Percentiles rank a stretch among this genome's conserved stretches.
These are phyloP conservation scores for Neotragus moschatus DNA, from an alignment of 2,113 vertebrate genomes.

Conservation along the genomic window DNA sequence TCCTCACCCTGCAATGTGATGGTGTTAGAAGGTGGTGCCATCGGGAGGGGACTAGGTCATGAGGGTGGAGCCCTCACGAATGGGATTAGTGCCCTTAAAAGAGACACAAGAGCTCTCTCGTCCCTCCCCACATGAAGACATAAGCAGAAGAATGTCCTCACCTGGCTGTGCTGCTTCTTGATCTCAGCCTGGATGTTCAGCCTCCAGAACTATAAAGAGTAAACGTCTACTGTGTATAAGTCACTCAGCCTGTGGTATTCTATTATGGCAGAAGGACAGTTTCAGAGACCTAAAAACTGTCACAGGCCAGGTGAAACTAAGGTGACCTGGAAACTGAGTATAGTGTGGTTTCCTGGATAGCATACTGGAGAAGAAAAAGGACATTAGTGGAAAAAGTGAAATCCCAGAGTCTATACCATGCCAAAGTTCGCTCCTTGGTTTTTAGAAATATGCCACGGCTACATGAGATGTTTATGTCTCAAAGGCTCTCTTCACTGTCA, in stretches of 20 bases:
- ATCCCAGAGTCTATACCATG: too few relatives aligned
- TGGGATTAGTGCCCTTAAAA: neutral
- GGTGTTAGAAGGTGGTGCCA: too few relatives aligned
- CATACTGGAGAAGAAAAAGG: neutral
- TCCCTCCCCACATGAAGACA: neutral
- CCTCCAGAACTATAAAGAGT: neutral
- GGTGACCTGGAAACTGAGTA: accelerated
- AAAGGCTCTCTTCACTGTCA: neutral
- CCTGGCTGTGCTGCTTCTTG: neutral
- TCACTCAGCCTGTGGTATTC: neutral
- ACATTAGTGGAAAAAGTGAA: neutral
- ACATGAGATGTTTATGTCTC: accelerated
- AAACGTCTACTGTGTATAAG: neutral
- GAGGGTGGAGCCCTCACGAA: too few relatives aligned
- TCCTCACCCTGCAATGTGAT: neutral
- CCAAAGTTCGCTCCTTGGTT: accelerated
- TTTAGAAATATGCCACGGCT: accelerated
- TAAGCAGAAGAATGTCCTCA: neutral
- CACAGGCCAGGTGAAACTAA: too few relatives aligned
- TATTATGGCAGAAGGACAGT: too few relatives aligned
- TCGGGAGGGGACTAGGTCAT: neutral
- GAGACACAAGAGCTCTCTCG: neutral
- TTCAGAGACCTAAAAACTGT: neutral
- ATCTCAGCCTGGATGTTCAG: neutral
- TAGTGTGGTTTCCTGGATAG: neutral